Percentiles rank a stretch among this genome's conserved stretches.
phyloP scores from a whole-genome alignment of 2,113 vertebrate genomes.

The Propithecus coquereli region DNA sequence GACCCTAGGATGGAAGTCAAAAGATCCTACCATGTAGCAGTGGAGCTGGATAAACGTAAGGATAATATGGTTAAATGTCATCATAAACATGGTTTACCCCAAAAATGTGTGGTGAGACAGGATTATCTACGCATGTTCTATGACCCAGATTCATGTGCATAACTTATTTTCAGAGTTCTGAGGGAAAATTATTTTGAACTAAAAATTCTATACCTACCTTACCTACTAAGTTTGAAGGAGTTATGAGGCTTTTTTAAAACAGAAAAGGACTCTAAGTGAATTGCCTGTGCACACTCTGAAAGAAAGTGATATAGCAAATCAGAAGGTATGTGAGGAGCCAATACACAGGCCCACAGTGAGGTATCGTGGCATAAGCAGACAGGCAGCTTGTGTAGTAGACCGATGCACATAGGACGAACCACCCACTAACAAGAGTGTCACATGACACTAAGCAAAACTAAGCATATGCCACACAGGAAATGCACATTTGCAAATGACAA shows the following conservation, averaged over 20 bases:
- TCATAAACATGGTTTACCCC: too few species aligned
- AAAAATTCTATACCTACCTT: neutral
- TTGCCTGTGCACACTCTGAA: neutral
- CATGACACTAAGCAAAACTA: neutral
- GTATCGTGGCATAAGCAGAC: too few species aligned
- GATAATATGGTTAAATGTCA: neutral
- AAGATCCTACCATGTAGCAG: neutral
- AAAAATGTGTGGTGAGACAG: neutral
- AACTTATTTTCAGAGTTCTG: neutral
- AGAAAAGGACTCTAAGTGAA: neutral
- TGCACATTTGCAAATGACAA: neutral
- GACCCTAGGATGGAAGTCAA: too few species aligned
- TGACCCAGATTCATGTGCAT: neutral
- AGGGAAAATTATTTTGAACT: neutral
- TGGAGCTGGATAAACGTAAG: neutral
- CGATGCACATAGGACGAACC: neutral
- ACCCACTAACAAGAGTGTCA: accelerated
- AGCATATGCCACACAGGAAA: neutral
- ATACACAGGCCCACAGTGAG: neutral
- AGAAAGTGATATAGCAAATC: neutral
- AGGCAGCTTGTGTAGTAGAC: neutral
- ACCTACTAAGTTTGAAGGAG: neutral
- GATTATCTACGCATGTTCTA: accelerated
- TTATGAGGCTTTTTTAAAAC: neutral
- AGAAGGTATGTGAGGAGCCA: neutral